phyloP scores from a whole-genome alignment of 2,888 invertebrate genomes.

The Quadroppia sp. region DNA sequence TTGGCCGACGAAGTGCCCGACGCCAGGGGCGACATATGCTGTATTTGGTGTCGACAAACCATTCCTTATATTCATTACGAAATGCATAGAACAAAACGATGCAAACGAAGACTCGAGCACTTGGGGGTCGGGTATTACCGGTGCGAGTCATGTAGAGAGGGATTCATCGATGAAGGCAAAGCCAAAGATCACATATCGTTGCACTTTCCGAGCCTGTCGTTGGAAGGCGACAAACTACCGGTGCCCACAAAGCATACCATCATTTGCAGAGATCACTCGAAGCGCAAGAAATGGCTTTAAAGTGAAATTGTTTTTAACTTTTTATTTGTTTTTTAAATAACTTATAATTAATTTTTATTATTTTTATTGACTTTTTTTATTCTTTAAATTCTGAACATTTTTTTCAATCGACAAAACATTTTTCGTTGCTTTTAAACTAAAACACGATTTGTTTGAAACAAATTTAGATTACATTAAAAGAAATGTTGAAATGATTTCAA shows the following conservation, averaged over 20 bases:
- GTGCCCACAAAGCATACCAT: background rate
- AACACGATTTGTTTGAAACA: no score
- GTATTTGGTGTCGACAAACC: background rate
- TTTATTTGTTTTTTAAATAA: background rate
- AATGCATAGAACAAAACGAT: background rate
- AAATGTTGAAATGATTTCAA: no score
- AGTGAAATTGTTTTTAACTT: background rate
- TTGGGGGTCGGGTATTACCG: background rate
- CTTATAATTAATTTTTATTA: background rate
- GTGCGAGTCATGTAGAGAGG: background rate
- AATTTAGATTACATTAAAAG: no score
- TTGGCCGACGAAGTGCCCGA: background rate
- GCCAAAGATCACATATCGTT: background rate
- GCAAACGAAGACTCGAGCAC: background rate
- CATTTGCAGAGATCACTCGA: conserved; percentile 22
- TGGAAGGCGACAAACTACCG: background rate
- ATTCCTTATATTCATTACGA: background rate
- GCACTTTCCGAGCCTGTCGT: background rate
- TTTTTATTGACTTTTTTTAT: background rate
- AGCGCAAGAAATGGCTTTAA: conserved; percentile 20
- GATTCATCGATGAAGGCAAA: background rate
- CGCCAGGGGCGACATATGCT: background rate
- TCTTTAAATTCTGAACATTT: background rate
- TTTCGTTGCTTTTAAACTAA: background rate
- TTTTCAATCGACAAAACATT: background rate